Conservation (phyloP, 1,140 invertebrate genomes). For the Hycleus cichorii region DNA sequence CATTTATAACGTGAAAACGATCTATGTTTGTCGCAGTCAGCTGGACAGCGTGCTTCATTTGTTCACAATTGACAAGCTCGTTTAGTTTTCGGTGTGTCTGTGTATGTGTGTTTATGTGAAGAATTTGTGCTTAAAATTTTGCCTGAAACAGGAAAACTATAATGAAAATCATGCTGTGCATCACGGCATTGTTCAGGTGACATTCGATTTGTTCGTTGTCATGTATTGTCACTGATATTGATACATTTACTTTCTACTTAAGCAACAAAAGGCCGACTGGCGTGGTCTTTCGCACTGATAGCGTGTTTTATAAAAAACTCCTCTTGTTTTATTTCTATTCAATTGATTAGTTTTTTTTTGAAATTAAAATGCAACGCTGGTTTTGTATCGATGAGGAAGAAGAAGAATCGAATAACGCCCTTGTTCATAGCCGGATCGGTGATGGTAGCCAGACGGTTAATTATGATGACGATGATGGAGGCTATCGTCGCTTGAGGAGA, state of each 20-base stretch:
- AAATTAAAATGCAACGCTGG: conserved; percentile 46
- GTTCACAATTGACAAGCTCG: too few species aligned
- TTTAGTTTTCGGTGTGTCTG: neutral
- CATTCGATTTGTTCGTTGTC: neutral
- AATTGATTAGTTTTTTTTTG: neutral
- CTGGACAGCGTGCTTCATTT: too few species aligned
- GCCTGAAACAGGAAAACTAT: neutral
- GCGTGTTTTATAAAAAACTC: neutral
- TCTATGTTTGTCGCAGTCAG: too few species aligned
- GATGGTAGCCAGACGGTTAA: neutral
- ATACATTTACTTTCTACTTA: neutral
- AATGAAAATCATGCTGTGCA: neutral
- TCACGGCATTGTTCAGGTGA: neutral
- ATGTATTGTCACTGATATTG: neutral
- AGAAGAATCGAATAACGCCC: conserved; percentile 39
- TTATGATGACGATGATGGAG: conserved; percentile 2
- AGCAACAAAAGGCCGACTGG: too few species aligned
- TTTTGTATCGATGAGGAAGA: conserved; percentile 47
- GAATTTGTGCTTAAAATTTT: too few species aligned
- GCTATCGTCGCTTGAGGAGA: conserved; percentile 20
- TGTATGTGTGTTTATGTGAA: too few species aligned
- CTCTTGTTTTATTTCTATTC: neutral
- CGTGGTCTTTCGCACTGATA: neutral
- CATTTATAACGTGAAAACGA: too few species aligned
- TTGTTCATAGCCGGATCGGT: conserved; percentile 7